Base-by-base conservation (phyloP, 2,888 invertebrate genomes). In the Kuschelorhynchus macadamiae region DNA sequence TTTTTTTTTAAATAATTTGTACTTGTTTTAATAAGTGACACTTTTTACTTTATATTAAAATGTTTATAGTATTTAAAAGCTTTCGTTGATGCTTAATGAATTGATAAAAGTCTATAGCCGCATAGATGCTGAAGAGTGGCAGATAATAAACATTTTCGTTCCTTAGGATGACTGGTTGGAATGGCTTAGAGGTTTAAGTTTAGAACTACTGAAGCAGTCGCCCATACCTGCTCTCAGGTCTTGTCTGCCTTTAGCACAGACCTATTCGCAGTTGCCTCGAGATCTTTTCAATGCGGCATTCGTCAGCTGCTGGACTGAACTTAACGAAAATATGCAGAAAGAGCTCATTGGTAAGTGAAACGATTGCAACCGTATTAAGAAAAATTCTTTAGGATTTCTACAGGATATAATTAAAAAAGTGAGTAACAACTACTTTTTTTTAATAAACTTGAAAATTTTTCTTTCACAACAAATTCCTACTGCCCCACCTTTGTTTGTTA, bases 201-300 rank as follows among this genome's bases (percentile, higher is more conserved):
- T 97, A 71, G 97, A 97, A 55, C 86, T 99, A 25, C 87, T 99
- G 7, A 96, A 97, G 74, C 96, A 97, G 80, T 97, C 97, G 0
- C 96, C 97, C 1, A 97, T 97, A 30, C 96, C 97, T 4, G 97
- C 98, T 0, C 85, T 99, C 18, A 88, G 90, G 71, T 96, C 98
- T 1, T 98, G 98, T 78, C 91, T 95, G 79, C 92, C 94, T 0
- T 84, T 98, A 14, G 96, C 97, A 0, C 97, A 98, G 84, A 94
- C 95, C 21, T 97, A 98, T 84, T 94, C 95, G 0, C 97, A 97
- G 78, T 86, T 99, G n/a, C 91, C 98, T 0, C 90, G 97, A 50
- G 98, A 99, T 81, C 85, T 99, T 21, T 99, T 99, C 83, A 98
- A 99, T 83, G 98, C 98, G 0, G 98, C 98, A 0, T 99, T 99